Conservation (phyloP, 2,888 invertebrate species). For the Orchesellides sinensis region DNA sequence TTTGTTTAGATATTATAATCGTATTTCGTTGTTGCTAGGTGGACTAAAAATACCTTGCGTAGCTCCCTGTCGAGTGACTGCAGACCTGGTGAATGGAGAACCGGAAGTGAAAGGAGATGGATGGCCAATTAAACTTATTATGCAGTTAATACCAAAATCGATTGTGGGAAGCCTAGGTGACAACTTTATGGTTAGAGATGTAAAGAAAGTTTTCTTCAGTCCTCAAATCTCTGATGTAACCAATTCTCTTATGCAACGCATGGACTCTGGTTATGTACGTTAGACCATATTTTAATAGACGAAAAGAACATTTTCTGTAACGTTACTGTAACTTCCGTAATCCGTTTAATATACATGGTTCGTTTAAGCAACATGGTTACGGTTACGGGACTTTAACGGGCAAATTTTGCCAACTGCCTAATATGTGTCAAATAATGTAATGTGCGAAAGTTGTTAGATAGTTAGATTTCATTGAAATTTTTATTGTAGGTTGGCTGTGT, state of each 20-base stretch:
- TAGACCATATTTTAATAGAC: too few relatives aligned
- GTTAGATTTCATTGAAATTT: slow-evolving; percentile 51
- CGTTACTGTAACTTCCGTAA: too few relatives aligned
- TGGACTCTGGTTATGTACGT: slow-evolving; percentile 95
- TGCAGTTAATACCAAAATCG: slow-evolving; percentile 96
- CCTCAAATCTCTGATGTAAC: slow-evolving; percentile 91
- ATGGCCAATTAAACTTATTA: slow-evolving; percentile 94
- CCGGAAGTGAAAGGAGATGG: slow-evolving; percentile 95
- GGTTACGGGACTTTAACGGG: too few relatives aligned
- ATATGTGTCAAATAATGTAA: not conserved
- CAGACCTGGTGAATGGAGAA: slow-evolving; percentile 87
- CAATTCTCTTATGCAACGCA: slow-evolving; percentile 92
- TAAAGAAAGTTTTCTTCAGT: slow-evolving; percentile 94
- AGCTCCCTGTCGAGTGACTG: slow-evolving; percentile 85
- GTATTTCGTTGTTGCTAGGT: too few relatives aligned
- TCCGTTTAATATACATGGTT: too few relatives aligned
- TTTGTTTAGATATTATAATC: too few relatives aligned
- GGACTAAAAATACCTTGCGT: slow-evolving; percentile 86
- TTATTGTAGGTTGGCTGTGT: slow-evolving; percentile 91
- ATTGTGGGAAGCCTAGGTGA: slow-evolving; percentile 94
- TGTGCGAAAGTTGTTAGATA: not conserved
- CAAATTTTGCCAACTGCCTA: too few relatives aligned
- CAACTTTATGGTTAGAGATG: slow-evolving; percentile 88
- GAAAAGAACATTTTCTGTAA: too few relatives aligned
- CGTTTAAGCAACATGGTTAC: too few relatives aligned